phyloP scores from a whole-genome alignment of 2,888 invertebrate genomes.

The Mythimna ferrago region DNA sequence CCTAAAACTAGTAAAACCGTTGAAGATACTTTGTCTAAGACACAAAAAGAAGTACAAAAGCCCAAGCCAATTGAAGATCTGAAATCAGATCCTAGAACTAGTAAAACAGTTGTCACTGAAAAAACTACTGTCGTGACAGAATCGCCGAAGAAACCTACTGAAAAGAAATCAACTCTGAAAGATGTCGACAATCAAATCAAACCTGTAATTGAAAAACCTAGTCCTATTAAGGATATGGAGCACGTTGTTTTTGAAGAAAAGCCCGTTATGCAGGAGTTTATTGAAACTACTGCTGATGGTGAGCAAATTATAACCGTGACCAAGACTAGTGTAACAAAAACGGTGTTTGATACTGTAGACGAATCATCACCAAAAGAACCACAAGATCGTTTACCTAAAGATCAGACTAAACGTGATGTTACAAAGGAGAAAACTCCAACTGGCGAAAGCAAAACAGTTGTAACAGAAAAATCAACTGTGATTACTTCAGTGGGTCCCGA shows the following conservation, averaged over 20 bases:
- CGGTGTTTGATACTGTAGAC: conserved; percentile 67
- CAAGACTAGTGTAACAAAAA: conserved; percentile 74
- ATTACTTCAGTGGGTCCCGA: conserved; percentile 28
- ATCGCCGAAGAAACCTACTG: conserved; percentile 27
- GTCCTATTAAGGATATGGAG: conserved; percentile 57
- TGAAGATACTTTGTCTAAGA: conserved; percentile 2
- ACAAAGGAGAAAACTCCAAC: conserved; percentile 12
- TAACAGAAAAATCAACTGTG: conserved; percentile 25
- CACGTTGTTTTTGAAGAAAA: conserved; percentile 66
- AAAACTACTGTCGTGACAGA: conserved; percentile 29
- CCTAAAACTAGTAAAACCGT: conserved; percentile 26
- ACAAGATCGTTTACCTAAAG: conserved; percentile 21
- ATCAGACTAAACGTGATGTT: conserved; percentile 15
- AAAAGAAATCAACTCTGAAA: conserved; percentile 10
- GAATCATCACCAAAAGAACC: conserved; percentile 47
- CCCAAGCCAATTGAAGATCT: conserved; percentile 9
- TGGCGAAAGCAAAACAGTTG: conserved; percentile 25
- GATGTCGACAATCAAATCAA: conserved; percentile 33
- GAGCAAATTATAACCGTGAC: conserved; percentile 74
- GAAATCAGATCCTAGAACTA: conserved; percentile 23
- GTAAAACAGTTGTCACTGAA: conserved; percentile 35
- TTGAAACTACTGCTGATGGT: conserved; percentile 68
- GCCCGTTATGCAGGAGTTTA: conserved; percentile 72
- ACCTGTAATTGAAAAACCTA: conserved; percentile 46
- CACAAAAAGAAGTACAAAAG: conserved; percentile 26